Percentiles rank a stretch among this genome's conserved stretches.
These are phyloP conservation scores for Blennius ocellaris DNA, from an alignment of 2,113 vertebrate genomes.

Conservation along the genomic window DNA sequence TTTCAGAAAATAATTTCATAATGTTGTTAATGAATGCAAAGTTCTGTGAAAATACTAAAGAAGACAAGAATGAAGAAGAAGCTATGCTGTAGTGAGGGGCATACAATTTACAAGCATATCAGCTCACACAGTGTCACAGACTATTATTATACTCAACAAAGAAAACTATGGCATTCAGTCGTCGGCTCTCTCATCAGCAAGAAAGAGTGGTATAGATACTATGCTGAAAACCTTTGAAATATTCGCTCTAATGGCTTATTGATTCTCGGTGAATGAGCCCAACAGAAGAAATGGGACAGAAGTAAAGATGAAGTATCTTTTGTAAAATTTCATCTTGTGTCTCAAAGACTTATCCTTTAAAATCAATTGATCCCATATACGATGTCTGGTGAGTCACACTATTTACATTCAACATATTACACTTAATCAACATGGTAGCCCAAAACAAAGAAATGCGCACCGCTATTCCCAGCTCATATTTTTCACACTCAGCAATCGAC, in stretches of 20 bases:
- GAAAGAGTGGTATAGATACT: conserved; percentile 7
- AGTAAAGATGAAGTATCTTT: conserved; percentile 15
- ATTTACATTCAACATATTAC: conserved; percentile 57
- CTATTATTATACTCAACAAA: conserved; percentile 55
- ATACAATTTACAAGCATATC: neutral
- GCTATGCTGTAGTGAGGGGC: neutral
- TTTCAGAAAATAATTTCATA: no score
- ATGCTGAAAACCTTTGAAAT: conserved; percentile 14
- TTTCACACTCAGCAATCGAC: conserved; percentile 69
- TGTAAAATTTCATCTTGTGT: conserved; percentile 30
- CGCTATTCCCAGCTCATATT: conserved; percentile 69
- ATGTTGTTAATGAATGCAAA: no score
- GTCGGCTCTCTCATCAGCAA: conserved; percentile 31
- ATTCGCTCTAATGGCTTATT: conserved; percentile 15
- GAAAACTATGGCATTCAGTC: conserved; percentile 24
- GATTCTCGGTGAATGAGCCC: conserved; percentile 19
- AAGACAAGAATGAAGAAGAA: neutral
- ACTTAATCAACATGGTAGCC: conserved; percentile 21
- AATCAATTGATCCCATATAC: conserved; percentile 53
- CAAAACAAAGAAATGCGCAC: conserved; percentile 45
- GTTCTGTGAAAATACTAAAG: conserved; percentile 24
- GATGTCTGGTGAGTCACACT: conserved; percentile 35
- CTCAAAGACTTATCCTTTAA: conserved; percentile 60
- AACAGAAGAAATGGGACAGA: conserved; percentile 23
- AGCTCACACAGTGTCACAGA: neutral